A percentile compares a stretch with the other conserved stretches of the same genome.
Evolutionary conservation across 2,888 invertebrate genomes (phyloP).

Genomic region (Archaeoteleia sp.): DNA sequence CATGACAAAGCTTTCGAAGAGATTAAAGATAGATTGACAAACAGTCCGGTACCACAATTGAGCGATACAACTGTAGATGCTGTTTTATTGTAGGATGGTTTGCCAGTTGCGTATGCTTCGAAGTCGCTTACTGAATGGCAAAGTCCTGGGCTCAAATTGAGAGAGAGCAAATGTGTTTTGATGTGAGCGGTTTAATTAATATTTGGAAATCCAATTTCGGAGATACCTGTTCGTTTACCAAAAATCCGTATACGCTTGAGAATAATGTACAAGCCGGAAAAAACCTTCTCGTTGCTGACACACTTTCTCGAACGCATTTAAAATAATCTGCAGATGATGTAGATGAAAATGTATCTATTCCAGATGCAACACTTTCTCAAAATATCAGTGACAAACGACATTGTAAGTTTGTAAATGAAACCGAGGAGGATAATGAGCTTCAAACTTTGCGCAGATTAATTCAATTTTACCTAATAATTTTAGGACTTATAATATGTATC

Average conservation of each 20-base stretch:
- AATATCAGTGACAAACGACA: constrained; percentile 29
- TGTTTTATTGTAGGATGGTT: too few relatives aligned
- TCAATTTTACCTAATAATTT: too few relatives aligned
- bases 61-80: too few relatives aligned
- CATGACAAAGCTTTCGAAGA: too few relatives aligned
- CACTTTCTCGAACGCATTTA: constrained; percentile 44
- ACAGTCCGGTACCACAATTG: too few relatives aligned
- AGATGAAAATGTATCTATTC: constrained; percentile 35
- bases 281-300: constrained; percentile 50
- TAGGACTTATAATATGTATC: too few relatives aligned
- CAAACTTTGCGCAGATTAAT: constrained; percentile 25
- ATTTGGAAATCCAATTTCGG: constrained; percentile 22
- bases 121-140: too few relatives aligned
- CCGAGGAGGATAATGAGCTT: constrained; percentile 42
- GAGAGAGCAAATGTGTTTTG: too few relatives aligned
- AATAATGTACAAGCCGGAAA: constrained; percentile 49
- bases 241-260: constrained; percentile 49
- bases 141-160: too few relatives aligned
- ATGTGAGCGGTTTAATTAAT: constrained; percentile 46
- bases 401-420: constrained; percentile 32
- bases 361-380: constrained; percentile 25
- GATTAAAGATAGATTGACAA: too few relatives aligned
- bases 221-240: constrained; percentile 34
- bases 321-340: constrained; percentile 12
- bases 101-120: too few relatives aligned